Conservation (phyloP, 2,113 vertebrate species). For the Emberiza fucata region DNA sequence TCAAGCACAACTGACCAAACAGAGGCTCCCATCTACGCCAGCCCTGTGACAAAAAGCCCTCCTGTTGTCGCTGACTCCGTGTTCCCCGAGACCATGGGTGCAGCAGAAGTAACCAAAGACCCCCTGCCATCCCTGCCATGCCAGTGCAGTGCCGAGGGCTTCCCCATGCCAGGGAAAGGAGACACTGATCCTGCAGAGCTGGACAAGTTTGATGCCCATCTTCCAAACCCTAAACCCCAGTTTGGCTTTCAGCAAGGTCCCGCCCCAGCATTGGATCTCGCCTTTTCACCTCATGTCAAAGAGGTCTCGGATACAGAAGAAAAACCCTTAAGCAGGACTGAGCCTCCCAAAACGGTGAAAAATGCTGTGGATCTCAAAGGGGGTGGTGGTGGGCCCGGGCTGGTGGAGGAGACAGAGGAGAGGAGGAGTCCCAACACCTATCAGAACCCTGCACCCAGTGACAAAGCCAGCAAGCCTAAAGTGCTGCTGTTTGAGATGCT, state of each 20-base stretch:
- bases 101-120: not conserved
- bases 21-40: conserved; percentile 60
- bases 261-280: not conserved
- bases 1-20: conserved; percentile 13
- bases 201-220: not conserved
- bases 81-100: conserved; percentile 61
- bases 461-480: conserved; percentile 5
- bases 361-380: not conserved
- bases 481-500: conserved; percentile 12
- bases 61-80: conserved; percentile 68
- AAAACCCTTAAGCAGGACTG: not conserved
- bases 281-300: not conserved
- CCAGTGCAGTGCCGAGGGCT: not conserved
- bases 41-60: conserved; percentile 69
- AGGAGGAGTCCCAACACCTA: not conserved
- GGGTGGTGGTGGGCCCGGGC: not conserved
- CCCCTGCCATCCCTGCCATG: not conserved
- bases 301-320: not conserved
- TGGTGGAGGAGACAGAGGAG: not conserved
- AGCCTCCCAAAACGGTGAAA: not conserved
- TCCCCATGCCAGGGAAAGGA: not conserved
- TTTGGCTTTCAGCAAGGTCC: conserved; percentile 25
- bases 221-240: not conserved
- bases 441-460: not conserved
- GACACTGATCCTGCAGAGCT: conserved; percentile 10